Conservation (phyloP, 2,113 vertebrate genomes). For the Carollia perspicillata region DNA sequence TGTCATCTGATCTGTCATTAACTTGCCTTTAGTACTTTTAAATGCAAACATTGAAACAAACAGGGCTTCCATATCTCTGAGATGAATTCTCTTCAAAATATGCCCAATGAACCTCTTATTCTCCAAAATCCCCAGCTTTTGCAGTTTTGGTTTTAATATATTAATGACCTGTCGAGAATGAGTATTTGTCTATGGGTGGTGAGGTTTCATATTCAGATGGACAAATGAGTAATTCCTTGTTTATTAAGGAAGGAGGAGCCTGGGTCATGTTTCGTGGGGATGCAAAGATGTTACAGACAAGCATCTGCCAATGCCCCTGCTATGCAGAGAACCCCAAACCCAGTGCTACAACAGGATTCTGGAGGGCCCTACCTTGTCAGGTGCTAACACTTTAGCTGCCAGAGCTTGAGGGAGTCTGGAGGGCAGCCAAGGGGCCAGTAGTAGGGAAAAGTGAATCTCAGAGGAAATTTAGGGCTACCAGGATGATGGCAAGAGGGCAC, state of each 20-base stretch:
- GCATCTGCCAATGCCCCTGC: background rate
- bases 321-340: background rate
- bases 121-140: background rate
- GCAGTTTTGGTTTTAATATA: background rate
- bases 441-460: background rate
- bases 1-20: constrained; percentile 51
- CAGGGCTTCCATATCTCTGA: background rate
- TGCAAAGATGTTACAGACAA: background rate
- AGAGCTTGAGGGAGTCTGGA: background rate
- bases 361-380: background rate
- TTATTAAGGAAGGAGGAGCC: background rate
- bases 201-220: background rate
- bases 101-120: background rate
- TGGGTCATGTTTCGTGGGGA: background rate
- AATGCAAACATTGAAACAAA: constrained; percentile 31
- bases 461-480: background rate
- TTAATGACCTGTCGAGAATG: background rate
- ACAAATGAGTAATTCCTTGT: background rate
- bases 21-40: background rate
- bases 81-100: background rate
- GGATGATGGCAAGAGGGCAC: background rate
- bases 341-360: background rate
- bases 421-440: no score
- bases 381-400: background rate
- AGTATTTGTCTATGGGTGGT: background rate